These are phyloP conservation scores for Oxyura jamaicensis DNA, from an alignment of 2,113 vertebrate species.

Conservation along the genomic window DNA sequence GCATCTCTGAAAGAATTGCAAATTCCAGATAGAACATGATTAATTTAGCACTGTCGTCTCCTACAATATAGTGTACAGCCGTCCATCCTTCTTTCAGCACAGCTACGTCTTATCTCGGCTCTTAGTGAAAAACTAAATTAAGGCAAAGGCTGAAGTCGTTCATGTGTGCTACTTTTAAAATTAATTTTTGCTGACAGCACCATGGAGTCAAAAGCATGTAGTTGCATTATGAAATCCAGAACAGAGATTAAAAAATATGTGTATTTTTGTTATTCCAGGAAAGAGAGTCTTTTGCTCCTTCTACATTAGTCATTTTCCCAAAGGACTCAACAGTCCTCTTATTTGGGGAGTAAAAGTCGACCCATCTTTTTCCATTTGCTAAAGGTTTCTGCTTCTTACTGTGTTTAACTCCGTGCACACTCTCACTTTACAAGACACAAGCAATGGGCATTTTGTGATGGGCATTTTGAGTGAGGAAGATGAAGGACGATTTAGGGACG, in stretches of 20 bases:
- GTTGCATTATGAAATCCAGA: slow-evolving; percentile 67
- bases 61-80: slow-evolving; percentile 64
- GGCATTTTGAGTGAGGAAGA: neutral
- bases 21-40: slow-evolving; percentile 95
- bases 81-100: slow-evolving; percentile 69
- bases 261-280: slow-evolving; percentile 68
- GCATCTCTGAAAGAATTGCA: slow-evolving; percentile 94
- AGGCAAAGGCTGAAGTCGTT: slow-evolving; percentile 66
- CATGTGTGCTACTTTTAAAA: slow-evolving; percentile 73
- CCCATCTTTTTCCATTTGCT: slow-evolving; percentile 50
- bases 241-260: slow-evolving; percentile 70
- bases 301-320: slow-evolving; percentile 62
- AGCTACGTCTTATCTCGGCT: slow-evolving; percentile 56
- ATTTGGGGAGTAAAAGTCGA: slow-evolving; percentile 58
- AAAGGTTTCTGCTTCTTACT: slow-evolving; percentile 34
- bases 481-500: neutral
- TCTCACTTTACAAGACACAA: neutral
- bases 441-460: neutral
- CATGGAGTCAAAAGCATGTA: slow-evolving; percentile 63
- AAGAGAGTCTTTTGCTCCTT: slow-evolving; percentile 64
- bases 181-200: slow-evolving; percentile 78
- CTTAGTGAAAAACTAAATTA: slow-evolving; percentile 77
- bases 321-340: slow-evolving; percentile 52
- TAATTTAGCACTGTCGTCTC: slow-evolving; percentile 88
- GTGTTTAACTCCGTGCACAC: neutral